These are phyloP conservation scores for Hypomesus transpacificus DNA, from an alignment of 2,113 vertebrate genomes.

Conservation along the genomic window DNA sequence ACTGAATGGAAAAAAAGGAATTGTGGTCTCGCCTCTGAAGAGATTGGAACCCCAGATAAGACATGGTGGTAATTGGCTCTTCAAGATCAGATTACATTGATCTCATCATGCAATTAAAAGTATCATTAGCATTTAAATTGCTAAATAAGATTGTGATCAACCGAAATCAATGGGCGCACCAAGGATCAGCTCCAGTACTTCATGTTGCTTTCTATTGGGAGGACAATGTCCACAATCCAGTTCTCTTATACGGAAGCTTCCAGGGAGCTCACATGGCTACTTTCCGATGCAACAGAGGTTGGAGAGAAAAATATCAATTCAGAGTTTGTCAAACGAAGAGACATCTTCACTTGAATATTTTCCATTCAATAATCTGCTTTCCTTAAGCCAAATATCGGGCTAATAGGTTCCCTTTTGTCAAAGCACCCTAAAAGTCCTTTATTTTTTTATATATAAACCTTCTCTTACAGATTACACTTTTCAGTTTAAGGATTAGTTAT, in stretches of 20 bases:
- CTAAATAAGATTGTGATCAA: constrained; percentile 75
- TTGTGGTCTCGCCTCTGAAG: constrained; percentile 50
- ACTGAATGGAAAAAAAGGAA: constrained; percentile 16
- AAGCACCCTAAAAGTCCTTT: constrained; percentile 56
- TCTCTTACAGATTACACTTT: constrained; percentile 65
- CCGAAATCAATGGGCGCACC: constrained; percentile 68
- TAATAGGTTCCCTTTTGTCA: constrained; percentile 39
- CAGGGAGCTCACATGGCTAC: constrained; percentile 28
- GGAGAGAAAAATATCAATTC: too few relatives aligned
- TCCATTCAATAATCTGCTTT: background rate
- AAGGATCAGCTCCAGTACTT: constrained; percentile 45
- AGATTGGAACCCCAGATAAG: constrained; percentile 56
- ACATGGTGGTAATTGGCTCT: constrained; percentile 66
- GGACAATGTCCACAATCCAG: constrained; percentile 5
- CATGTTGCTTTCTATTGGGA: constrained; percentile 25
- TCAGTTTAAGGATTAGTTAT: constrained; percentile 73
- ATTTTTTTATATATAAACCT: constrained; percentile 57
- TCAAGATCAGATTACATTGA: constrained; percentile 66
- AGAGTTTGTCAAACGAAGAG: constrained; percentile 6
- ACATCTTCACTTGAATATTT: constrained; percentile 20
- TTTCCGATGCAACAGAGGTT: background rate
- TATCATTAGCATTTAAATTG: constrained; percentile 79
- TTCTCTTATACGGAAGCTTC: constrained; percentile 32
- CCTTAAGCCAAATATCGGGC: constrained; percentile 16
- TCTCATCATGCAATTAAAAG: constrained; percentile 72